Evolutionary conservation across 1,140 invertebrate genomes (phyloP), one percentile per base, ranked within the genome.

Genomic region (Pogonognathellus flavescens): DNA sequence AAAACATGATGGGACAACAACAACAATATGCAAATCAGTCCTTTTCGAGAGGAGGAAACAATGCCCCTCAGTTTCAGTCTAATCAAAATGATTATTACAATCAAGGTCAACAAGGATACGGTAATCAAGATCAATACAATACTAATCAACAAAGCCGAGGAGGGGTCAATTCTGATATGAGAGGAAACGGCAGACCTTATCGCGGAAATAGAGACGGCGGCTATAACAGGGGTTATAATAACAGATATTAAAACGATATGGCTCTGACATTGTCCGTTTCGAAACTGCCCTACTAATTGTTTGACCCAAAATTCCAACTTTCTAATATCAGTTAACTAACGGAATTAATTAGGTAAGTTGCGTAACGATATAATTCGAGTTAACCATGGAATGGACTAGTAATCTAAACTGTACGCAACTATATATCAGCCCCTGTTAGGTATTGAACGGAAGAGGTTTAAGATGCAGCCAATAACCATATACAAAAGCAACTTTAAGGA

Each of bases 161-260:
- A 57, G 53, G 53, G n/a, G 53, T 1, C 3, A n/a, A 57, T n/a
- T 57, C 11, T 2, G 25, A 13, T 50, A 7, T 14, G 25, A 13
- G 31, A 7, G 70, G 70, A 18, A 11, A 18, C 3, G 41, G 41
- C 49, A 50, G 70, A 49, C n/a, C n/a, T n/a, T 49, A 76, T 76
- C 59, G 81, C 53, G 60, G 81, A 5, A 60, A 81, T 70, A 80
- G 84, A 31, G n/a, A 60, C 0, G 62, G 85, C 20, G 85, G 85
- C 6, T 52, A 85, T 80, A 49, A 70, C 60, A 72, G 84, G 41
- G 84, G 84, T 11, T 66, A 66, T 25, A 66, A 25, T 25, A 41
- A 41, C 31, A 22, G 62, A 14, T 66, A 66, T 20, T 66, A 66
- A 25, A 13, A 14, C 3, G 1, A n/a, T n/a, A n/a, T n/a, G n/a